Base-by-base conservation (phyloP, 2,888 invertebrate genomes). In the Oscheius sp. region DNA sequence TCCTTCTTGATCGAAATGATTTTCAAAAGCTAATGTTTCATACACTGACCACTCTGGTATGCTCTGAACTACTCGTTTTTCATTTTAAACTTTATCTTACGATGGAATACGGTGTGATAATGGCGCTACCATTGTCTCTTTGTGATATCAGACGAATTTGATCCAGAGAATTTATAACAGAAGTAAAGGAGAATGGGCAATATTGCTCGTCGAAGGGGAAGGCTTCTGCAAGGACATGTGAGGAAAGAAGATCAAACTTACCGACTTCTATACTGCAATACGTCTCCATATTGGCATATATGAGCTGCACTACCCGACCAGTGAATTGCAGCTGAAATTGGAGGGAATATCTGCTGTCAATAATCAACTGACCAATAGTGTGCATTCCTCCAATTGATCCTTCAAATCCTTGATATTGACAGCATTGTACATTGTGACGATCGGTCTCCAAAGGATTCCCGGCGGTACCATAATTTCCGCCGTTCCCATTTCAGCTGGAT, bases 121-220 rank as follows among this genome's bases (percentile, higher is more conserved):
- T 23, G 18, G 18, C 25, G 55, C 18, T 25, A 2, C 23, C 23
- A 21, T 23, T 25, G 13, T 55, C 23, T n/a, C 13, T 13, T 23
- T 23, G 23, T 6, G 55, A 3, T 5, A 55, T 2, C 23, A 55
- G 18, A 16, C 13, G n/a, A 21, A 21, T 23, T 16, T 55, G 13
- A 23, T 55, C 55, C 6, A 55, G 16, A 2, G 55, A 13, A 55
- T 18, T 25, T 23, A 21, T 18, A 3, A 55, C 6, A 2, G 55
- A 55, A 5, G 23, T 55, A 25, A 55, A 55, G 13, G 23, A 23
- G 25, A 55, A 25, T 23, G 55, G 9, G 35, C 59, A 59, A 25
- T 29, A 59, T n/a, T 59, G 59, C 35, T 59, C 35, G 35, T 59
- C 59, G 35, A 59, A 59, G n/a, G 59, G 59, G n/a, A 35, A 59